These are phyloP conservation scores for Mellivora capensis DNA, from an alignment of 2,113 vertebrate species.

Conservation along the genomic window DNA sequence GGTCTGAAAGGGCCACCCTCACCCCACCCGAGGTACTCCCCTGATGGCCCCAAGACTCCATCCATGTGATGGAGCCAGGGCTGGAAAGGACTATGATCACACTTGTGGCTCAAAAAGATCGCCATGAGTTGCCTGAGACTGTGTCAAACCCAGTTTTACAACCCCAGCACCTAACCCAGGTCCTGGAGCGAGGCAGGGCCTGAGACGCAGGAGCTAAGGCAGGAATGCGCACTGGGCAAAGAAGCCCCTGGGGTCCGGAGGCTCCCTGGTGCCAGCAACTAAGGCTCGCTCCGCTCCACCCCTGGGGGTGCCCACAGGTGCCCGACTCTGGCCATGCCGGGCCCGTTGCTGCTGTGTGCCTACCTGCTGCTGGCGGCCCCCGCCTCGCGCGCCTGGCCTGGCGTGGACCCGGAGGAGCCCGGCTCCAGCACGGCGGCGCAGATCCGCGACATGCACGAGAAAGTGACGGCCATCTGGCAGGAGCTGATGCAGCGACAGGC, in stretches of 20 bases:
- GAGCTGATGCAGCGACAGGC: slow-evolving; percentile 45
- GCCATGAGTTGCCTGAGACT: background rate
- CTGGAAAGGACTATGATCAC: background rate
- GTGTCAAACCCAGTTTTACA: background rate
- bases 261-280: background rate
- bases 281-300: background rate
- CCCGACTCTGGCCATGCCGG: slow-evolving; percentile 67
- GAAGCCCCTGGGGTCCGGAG: background rate
- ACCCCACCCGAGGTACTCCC: background rate
- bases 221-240: background rate
- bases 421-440: background rate
- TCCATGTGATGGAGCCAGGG: background rate
- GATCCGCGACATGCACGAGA: slow-evolving; percentile 67
- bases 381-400: background rate
- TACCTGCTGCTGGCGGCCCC: slow-evolving; percentile 49
- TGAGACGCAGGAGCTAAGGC: background rate
- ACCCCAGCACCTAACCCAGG: background rate
- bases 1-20: no score
- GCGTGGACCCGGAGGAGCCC: background rate
- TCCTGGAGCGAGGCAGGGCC: background rate
- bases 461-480: slow-evolving; percentile 79
- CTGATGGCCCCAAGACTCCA: background rate
- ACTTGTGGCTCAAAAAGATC: background rate
- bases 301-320: slow-evolving; percentile 33
- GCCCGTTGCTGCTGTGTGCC: slow-evolving; percentile 66